Evolutionary conservation across 2,888 invertebrate genomes (phyloP).

Genomic region (Noctua janthina): DNA sequence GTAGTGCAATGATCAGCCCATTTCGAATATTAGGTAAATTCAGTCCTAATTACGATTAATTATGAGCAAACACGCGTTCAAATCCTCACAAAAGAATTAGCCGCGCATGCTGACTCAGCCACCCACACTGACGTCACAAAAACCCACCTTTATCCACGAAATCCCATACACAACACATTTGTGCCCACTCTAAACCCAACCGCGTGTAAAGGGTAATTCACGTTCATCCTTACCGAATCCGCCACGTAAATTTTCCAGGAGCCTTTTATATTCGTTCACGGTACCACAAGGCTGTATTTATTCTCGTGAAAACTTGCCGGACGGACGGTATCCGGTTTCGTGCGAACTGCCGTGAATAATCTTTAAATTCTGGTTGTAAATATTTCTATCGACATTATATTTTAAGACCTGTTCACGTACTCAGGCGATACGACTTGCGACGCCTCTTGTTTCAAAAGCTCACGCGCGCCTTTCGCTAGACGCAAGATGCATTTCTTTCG

Average conservation of each 20-base stretch:
- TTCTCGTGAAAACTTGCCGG: conserved; percentile 31
- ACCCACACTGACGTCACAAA: conserved; percentile 40
- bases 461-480: not conserved
- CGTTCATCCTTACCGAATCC: conserved; percentile 38
- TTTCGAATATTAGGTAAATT: not conserved
- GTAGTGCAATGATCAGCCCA: not conserved
- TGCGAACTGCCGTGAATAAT: conserved; percentile 23
- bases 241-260: conserved; percentile 38
- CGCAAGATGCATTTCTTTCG: not conserved
- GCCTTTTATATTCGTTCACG: conserved; percentile 45
- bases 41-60: not conserved
- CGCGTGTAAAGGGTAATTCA: conserved; percentile 39
- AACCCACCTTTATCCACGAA: conserved; percentile 27
- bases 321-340: conserved; percentile 14
- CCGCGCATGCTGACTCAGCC: conserved; percentile 23
- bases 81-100: conserved; percentile 27
- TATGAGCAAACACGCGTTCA: not conserved
- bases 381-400: not conserved
- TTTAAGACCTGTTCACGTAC: not conserved
- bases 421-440: not conserved
- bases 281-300: conserved; percentile 29
- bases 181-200: conserved; percentile 16
- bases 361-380: conserved; percentile 3
- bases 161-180: conserved; percentile 40
- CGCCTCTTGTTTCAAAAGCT: not conserved